Conservation (phyloP, 2,113 vertebrate genomes). For the Tichodroma muraria region DNA sequence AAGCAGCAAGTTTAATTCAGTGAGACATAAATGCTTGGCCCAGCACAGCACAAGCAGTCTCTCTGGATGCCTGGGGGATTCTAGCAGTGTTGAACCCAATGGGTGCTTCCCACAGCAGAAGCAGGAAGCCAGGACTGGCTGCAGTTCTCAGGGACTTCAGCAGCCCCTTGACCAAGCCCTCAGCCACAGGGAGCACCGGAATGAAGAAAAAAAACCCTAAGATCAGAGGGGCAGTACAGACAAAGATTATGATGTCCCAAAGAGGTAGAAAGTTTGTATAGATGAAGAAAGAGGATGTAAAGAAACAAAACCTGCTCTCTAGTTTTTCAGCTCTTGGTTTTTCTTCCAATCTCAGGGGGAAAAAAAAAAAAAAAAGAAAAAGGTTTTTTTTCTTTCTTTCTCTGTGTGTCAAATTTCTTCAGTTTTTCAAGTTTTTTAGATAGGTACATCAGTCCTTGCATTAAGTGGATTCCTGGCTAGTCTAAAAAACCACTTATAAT, state of each 20-base stretch:
- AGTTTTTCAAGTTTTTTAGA: neutral
- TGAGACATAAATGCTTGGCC: neutral
- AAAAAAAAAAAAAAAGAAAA: too few relatives aligned
- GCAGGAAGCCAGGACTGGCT: neutral
- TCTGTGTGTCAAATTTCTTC: neutral
- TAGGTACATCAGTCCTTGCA: neutral
- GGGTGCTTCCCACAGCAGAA: neutral
- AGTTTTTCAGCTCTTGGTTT: neutral
- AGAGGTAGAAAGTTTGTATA: neutral
- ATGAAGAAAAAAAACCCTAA: neutral
- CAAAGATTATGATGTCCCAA: neutral
- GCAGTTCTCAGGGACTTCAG: neutral
- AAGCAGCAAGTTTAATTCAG: neutral
- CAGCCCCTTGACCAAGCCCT: neutral
- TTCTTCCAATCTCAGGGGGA: neutral
- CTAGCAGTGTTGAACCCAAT: neutral
- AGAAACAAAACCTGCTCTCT: neutral
- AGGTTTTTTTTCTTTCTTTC: neutral
- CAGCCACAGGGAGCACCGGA: neutral
- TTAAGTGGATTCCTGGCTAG: neutral
- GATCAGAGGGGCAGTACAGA: neutral
- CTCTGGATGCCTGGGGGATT: neutral
- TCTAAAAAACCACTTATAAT: neutral
- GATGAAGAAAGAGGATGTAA: neutral
- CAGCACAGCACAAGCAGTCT: accelerated